These are phyloP conservation scores for Rhyacophila evoluta DNA, from an alignment of 2,888 invertebrate genomes.

Conservation along the genomic window DNA sequence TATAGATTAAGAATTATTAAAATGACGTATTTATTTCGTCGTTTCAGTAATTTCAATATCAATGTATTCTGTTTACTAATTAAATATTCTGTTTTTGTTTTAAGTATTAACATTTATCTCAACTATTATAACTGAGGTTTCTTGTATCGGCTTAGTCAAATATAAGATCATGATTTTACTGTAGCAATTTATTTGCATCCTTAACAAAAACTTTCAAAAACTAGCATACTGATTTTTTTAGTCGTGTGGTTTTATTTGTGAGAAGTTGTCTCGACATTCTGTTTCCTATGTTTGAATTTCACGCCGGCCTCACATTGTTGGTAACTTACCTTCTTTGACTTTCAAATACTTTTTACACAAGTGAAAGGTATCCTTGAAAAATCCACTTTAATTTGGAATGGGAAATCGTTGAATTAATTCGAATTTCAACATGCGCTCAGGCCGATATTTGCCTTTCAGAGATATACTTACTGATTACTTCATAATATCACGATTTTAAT, in stretches of 20 bases:
- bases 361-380: constrained; percentile 24
- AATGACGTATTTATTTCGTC: too few species aligned
- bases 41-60: too few species aligned
- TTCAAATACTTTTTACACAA: constrained; percentile 12
- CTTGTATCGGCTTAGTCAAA: too few species aligned
- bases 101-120: too few species aligned
- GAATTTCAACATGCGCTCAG: not conserved
- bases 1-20: too few species aligned
- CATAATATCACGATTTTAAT: not conserved
- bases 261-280: constrained; percentile 12
- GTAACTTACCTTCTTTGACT: constrained; percentile 21
- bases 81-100: too few species aligned
- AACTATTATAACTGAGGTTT: too few species aligned
- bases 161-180: too few species aligned
- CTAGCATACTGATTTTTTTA: not conserved
- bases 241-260: not conserved
- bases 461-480: not conserved
- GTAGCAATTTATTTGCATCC: not conserved
- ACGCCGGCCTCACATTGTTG: constrained; percentile 2
- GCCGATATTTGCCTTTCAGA: not conserved
- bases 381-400: constrained; percentile 24
- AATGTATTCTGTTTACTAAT: too few species aligned
- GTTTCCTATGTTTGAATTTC: constrained; percentile 20
- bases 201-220: too few species aligned
- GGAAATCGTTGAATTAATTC: constrained; percentile 15